Evolutionary conservation across 2,888 invertebrate species (phyloP).

Genomic region (Sipha maydis): DNA sequence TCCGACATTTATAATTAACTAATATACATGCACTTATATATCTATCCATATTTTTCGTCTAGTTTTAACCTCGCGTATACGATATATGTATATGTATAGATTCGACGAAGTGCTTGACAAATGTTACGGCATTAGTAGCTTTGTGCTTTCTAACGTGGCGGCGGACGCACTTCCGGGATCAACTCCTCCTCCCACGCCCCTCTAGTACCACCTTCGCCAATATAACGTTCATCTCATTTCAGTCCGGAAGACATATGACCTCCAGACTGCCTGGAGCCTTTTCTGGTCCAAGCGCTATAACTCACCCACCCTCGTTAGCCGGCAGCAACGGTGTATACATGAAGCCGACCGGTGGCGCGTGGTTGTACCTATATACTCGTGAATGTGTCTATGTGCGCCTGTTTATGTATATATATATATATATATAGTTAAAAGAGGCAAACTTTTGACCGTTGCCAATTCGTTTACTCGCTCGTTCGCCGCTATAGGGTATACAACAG

Average conservation of each 20-base stretch:
- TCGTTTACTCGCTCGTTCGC: constrained; percentile 30
- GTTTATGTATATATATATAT: neutral
- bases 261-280: constrained; percentile 39
- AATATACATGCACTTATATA: neutral
- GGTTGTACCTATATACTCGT: neutral
- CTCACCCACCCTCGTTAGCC: constrained; percentile 24
- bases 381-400: neutral
- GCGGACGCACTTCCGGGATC: constrained; percentile 41
- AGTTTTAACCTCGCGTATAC: constrained; percentile 19
- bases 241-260: constrained; percentile 52
- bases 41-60: neutral
- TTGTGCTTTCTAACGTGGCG: constrained; percentile 46
- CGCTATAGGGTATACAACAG: neutral
- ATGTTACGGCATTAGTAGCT: constrained; percentile 47
- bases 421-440: neutral
- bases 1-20: neutral
- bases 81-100: neutral
- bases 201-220: neutral
- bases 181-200: no score
- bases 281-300: constrained; percentile 22
- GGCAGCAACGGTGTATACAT: neutral
- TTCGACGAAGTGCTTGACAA: constrained; percentile 11
- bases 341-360: neutral
- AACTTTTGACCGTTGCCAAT: constrained; percentile 60
- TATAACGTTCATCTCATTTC: neutral